Evolutionary conservation across 2,888 invertebrate genomes (phyloP).

Genomic region (Sesamia inferens): DNA sequence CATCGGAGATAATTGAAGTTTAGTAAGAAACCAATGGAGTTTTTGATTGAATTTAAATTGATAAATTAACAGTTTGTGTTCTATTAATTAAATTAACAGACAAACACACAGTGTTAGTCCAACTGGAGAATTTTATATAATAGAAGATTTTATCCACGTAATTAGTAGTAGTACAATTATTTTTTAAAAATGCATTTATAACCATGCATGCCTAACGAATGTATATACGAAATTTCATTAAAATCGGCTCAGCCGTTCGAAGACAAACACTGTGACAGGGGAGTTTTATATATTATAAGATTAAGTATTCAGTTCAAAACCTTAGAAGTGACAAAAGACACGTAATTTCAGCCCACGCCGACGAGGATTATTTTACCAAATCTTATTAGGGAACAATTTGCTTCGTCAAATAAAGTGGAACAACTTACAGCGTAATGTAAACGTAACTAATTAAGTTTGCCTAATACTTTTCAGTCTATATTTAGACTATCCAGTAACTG

Average conservation of each 20-base stretch:
- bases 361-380: conserved; percentile 8
- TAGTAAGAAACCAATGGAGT: background rate
- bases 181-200: too few species aligned
- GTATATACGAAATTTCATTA: too few species aligned
- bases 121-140: too few species aligned
- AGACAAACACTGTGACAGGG: too few species aligned
- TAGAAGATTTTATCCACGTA: too few species aligned
- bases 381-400: conserved; percentile 10
- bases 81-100: too few species aligned
- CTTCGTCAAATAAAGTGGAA: background rate
- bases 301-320: background rate
- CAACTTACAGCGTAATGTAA: background rate
- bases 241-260: too few species aligned
- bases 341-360: background rate
- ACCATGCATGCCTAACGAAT: too few species aligned
- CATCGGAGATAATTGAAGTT: background rate
- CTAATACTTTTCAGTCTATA: background rate
- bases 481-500: conserved; percentile 28
- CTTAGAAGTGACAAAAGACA: background rate
- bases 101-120: too few species aligned
- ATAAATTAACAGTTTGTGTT: background rate
- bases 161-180: too few species aligned
- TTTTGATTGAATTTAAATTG: background rate
- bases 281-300: too few species aligned
- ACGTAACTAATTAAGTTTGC: conserved; percentile 10